Conservation (phyloP, 2,113 vertebrate genomes). For the Cynoglossus semilaevis region DNA sequence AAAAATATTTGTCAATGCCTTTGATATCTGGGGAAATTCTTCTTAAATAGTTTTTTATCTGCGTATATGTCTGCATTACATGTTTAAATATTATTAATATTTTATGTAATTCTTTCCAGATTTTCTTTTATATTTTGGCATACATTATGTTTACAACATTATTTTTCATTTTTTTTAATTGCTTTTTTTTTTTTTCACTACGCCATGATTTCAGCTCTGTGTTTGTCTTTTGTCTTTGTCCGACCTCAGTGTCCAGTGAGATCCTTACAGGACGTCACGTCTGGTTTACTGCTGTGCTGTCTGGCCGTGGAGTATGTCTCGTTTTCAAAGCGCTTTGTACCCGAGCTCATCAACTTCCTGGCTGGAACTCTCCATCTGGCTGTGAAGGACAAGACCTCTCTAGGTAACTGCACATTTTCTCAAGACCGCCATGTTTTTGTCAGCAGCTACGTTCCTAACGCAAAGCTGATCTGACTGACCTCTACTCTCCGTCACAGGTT, state of each 20-base stretch:
- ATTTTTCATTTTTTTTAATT: not conserved
- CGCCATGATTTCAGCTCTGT: not conserved
- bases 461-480: not conserved
- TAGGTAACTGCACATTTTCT: slow-evolving; percentile 67
- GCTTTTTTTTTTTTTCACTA: not conserved
- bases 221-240: slow-evolving; percentile 1
- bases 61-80: too few relatives aligned
- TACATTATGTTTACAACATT: not conserved
- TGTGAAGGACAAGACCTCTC: slow-evolving; percentile 67
- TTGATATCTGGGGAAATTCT: too few relatives aligned
- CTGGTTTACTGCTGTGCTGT: slow-evolving; percentile 85
- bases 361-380: slow-evolving; percentile 85
- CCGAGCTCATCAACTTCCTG: slow-evolving; percentile 90
- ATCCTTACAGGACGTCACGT: slow-evolving; percentile 79
- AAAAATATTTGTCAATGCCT: too few relatives aligned
- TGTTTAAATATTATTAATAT: too few relatives aligned
- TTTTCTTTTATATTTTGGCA: too few relatives aligned
- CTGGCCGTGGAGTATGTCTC: slow-evolving; percentile 87
- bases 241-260: slow-evolving; percentile 81
- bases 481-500: slow-evolving; percentile 72
- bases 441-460: not conserved
- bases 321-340: slow-evolving; percentile 86
- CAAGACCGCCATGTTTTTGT: not conserved
- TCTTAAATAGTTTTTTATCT: too few relatives aligned
- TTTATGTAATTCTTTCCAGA: too few relatives aligned